These are phyloP conservation scores for Antedon bifida DNA, from an alignment of 35 echinoderm and acorn worm genomes.

Conservation along the genomic window DNA sequence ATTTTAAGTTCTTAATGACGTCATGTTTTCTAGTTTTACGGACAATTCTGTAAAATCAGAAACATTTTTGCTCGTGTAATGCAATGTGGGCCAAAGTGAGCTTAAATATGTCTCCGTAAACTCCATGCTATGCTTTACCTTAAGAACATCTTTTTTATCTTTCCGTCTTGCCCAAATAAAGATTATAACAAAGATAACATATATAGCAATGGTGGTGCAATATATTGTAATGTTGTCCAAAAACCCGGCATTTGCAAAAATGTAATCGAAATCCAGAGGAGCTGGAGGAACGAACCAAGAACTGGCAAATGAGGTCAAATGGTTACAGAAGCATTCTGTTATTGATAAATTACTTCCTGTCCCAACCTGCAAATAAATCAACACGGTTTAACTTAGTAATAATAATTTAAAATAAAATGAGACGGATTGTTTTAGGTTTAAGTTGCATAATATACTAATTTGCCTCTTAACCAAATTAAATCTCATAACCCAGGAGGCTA, in stretches of 20 bases:
- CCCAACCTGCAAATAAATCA: slow-evolving; percentile 16
- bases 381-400: too few relatives aligned
- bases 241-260: slow-evolving; percentile 49
- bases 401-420: not conserved
- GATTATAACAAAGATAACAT: slow-evolving; percentile 61
- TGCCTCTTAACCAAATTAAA: not conserved
- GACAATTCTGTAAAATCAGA: too few relatives aligned
- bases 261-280: slow-evolving; percentile 71
- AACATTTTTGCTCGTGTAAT: too few relatives aligned
- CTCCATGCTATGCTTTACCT: too few relatives aligned
- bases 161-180: slow-evolving; percentile 67
- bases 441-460: not conserved
- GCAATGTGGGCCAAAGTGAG: too few relatives aligned
- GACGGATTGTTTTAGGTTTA: not conserved
- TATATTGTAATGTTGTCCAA: slow-evolving; percentile 60
- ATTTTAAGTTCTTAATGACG: too few relatives aligned
- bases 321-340: slow-evolving; percentile 54
- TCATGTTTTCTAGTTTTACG: too few relatives aligned
- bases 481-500: too few relatives aligned
- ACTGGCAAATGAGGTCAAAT: slow-evolving; percentile 79
- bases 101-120: too few relatives aligned
- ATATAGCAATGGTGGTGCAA: slow-evolving; percentile 38
- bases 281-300: slow-evolving; percentile 78
- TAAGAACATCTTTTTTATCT: slow-evolving; percentile 64
- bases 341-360: not conserved